Percentiles rank a stretch among this genome's conserved stretches.
These are phyloP conservation scores for Electrona antarctica DNA, from an alignment of 2,113 vertebrate species.

Conservation along the genomic window DNA sequence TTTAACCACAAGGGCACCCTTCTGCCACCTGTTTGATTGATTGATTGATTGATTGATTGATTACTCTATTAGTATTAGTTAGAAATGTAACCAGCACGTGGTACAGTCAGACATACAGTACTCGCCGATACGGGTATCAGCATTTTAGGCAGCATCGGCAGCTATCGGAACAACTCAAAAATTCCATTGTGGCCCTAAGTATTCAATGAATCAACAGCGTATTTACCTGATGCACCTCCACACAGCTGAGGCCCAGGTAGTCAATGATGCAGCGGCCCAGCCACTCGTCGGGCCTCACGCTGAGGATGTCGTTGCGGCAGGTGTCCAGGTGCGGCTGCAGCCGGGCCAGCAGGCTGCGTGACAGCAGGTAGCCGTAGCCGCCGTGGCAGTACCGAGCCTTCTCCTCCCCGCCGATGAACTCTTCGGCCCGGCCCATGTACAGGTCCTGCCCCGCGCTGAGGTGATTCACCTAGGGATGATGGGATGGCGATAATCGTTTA, in stretches of 20 bases:
- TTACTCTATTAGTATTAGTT: no score
- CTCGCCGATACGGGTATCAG: no score
- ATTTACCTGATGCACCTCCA: slow-evolving; percentile 89
- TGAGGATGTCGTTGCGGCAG: slow-evolving; percentile 95
- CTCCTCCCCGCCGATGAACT: slow-evolving; percentile 93
- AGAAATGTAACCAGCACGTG: no score
- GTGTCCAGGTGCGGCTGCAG: slow-evolving; percentile 88
- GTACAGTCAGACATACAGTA: no score
- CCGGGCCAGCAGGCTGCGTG: slow-evolving; percentile 88
- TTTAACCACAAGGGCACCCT: no score
- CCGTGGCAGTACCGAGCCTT: slow-evolving; percentile 92
- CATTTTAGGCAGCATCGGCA: no score
- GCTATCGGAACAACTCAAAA: no score
- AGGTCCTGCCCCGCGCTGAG: slow-evolving; percentile 90
- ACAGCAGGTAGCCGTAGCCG: slow-evolving; percentile 93
- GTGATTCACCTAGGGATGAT: slow-evolving; percentile 66
- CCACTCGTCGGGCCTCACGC: slow-evolving; percentile 94
- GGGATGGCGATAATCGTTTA: no score
- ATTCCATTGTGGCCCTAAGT: no score
- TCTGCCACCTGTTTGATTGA: no score
- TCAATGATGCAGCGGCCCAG: slow-evolving; percentile 97
- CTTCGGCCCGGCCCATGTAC: slow-evolving; percentile 91
- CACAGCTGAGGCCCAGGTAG: slow-evolving; percentile 88
- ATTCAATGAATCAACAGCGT: no score
- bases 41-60: no score